Conservation (phyloP, 2,113 vertebrate genomes). For the Anarhynchus alexandrinus region DNA sequence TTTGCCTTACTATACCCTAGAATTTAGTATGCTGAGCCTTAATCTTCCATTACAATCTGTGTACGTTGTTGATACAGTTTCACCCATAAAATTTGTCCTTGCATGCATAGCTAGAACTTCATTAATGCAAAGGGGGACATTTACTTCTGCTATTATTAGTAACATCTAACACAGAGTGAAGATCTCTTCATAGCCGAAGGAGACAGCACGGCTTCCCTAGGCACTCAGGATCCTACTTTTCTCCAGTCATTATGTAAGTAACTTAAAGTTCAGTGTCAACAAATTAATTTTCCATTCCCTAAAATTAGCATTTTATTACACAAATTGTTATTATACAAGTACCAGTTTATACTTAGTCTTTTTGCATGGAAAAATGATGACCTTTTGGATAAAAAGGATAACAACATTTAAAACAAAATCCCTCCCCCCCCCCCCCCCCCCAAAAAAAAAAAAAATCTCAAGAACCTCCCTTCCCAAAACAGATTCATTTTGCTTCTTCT, state of each 20-base stretch:
- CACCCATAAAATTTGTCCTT: not conserved
- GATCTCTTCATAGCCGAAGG: not conserved
- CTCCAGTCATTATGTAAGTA: not conserved
- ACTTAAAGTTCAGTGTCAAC: not conserved
- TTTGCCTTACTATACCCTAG: not conserved
- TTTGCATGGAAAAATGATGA: not conserved
- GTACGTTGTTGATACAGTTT: not conserved
- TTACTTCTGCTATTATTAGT: not conserved
- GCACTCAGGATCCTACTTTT: not conserved
- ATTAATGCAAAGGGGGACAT: not conserved
- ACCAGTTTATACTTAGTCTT: not conserved
- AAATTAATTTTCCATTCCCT: not conserved
- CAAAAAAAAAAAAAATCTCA: not conserved
- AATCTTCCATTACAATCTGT: not conserved
- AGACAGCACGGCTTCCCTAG: not conserved
- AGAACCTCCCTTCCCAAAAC: not conserved
- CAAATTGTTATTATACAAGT: not conserved
- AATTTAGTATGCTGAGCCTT: not conserved
- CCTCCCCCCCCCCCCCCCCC: fast-evolving
- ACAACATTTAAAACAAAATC: not conserved
- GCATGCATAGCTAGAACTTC: not conserved
- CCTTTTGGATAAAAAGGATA: not conserved
- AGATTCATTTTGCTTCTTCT: not conserved
- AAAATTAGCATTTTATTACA: not conserved
- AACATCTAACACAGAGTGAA: not conserved